A percentile compares a stretch with the other conserved stretches of the same genome.
Conservation (phyloP, 30 jellyfish, hydroid and myxozoan species). For the Aurelia aurita complex sp. Pacific region DNA sequence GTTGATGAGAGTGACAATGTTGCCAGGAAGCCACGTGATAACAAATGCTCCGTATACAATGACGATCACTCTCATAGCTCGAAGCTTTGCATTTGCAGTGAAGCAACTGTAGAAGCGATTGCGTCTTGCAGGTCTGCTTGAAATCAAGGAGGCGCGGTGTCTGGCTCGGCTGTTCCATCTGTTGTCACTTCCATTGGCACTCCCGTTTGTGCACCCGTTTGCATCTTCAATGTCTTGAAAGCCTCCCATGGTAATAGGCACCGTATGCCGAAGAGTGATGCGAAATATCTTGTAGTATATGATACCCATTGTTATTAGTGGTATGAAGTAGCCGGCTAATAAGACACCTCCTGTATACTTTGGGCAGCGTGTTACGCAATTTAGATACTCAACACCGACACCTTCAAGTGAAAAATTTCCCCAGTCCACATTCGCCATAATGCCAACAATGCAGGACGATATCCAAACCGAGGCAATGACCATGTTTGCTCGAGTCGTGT, state of each 20-base stretch:
- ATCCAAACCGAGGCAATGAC: constrained; percentile 68
- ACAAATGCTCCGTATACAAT: constrained; percentile 70
- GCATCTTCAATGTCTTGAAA: not conserved
- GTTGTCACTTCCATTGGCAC: not conserved
- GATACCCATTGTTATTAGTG: constrained; percentile 64
- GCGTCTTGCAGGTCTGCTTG: not conserved
- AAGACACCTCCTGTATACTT: constrained; percentile 15
- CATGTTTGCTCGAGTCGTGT: constrained; percentile 35
- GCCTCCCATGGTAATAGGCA: constrained; percentile 28
- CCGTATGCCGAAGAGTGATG: constrained; percentile 66
- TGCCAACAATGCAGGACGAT: constrained; percentile 46
- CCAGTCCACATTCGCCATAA: constrained; percentile 38
- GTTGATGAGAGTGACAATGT: constrained; percentile 10
- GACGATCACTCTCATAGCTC: constrained; percentile 36
- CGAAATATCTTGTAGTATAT: constrained; percentile 64
- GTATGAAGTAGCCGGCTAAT: constrained; percentile 50
- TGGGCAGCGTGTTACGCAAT: constrained; percentile 6
- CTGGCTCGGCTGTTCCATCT: not conserved
- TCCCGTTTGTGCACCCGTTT: not conserved
- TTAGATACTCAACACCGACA: not conserved
- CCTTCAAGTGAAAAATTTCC: constrained; percentile 25
- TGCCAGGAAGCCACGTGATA: constrained; percentile 59
- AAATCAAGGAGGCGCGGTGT: not conserved
- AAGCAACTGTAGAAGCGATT: constrained; percentile 3
- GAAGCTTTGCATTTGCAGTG: constrained; percentile 15